phyloP scores from a whole-genome alignment of 2,888 invertebrate genomes.

The Helicoverpa assulta region DNA sequence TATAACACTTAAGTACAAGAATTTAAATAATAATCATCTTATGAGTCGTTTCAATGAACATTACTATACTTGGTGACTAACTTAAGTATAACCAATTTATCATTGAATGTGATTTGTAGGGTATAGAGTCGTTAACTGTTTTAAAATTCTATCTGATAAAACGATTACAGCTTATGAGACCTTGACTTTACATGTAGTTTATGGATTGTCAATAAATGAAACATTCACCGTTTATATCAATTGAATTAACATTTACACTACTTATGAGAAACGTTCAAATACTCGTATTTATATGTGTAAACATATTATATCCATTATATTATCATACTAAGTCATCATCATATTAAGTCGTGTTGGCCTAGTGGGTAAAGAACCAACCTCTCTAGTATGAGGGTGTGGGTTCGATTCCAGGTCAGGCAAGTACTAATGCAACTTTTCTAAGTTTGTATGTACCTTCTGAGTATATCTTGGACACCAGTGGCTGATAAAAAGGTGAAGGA shows the following conservation, averaged over 20 bases:
- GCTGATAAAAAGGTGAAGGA: no score
- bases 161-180: slow-evolving; percentile 8
- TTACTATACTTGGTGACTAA: not conserved
- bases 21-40: not conserved
- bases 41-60: not conserved
- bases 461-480: no score
- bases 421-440: no score
- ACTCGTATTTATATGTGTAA: no score
- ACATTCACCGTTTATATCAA: not conserved
- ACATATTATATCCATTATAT: no score
- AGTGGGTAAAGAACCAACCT: no score
- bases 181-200: slow-evolving; percentile 30
- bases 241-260: not conserved
- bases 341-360: no score
- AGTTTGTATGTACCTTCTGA: no score
- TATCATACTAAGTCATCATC: no score
- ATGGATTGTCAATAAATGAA: slow-evolving; percentile 15
- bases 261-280: slow-evolving; percentile 20
- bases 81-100: not conserved
- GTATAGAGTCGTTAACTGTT: slow-evolving; percentile 6
- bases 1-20: not conserved
- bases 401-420: no score
- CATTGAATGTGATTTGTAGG: not conserved
- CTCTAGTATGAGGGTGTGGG: no score
- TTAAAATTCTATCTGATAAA: slow-evolving; percentile 2